Conservation (phyloP, 2,797 vertebrate genomes). For the Bovichtus diacanthus region DNA sequence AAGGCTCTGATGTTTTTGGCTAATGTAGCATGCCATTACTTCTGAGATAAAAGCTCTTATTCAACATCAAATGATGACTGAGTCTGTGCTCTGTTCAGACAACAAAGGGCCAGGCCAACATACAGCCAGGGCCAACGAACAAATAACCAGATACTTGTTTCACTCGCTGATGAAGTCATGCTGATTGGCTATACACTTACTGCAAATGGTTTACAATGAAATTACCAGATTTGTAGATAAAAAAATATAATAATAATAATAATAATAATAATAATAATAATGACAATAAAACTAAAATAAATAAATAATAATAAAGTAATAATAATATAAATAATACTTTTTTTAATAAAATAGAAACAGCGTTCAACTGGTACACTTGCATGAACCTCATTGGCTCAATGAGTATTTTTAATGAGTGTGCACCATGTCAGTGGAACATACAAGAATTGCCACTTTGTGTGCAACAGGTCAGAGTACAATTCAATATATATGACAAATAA, state of each 20-base stretch:
- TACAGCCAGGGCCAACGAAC: neutral
- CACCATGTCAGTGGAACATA: neutral
- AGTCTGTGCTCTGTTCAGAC: neutral
- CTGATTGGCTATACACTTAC: neutral
- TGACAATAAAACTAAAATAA: too few species aligned
- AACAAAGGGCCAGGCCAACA: neutral
- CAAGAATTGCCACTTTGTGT: neutral
- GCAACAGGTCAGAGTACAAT: neutral
- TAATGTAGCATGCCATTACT: neutral
- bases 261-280: neutral
- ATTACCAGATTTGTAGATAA: neutral
- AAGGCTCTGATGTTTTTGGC: neutral
- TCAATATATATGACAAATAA: too few species aligned
- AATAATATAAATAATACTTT: too few species aligned
- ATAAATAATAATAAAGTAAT: too few species aligned
- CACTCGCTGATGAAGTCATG: neutral
- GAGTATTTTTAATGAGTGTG: neutral
- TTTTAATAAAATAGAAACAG: neutral
- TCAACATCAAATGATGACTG: neutral
- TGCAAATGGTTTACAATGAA: neutral
- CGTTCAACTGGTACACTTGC: neutral
- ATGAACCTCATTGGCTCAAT: too few species aligned
- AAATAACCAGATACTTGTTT: neutral
- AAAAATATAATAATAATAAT: neutral
- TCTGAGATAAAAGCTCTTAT: neutral